Evolutionary conservation across 2,113 vertebrate genomes (phyloP).

Genomic region (Willisornis vidua): DNA sequence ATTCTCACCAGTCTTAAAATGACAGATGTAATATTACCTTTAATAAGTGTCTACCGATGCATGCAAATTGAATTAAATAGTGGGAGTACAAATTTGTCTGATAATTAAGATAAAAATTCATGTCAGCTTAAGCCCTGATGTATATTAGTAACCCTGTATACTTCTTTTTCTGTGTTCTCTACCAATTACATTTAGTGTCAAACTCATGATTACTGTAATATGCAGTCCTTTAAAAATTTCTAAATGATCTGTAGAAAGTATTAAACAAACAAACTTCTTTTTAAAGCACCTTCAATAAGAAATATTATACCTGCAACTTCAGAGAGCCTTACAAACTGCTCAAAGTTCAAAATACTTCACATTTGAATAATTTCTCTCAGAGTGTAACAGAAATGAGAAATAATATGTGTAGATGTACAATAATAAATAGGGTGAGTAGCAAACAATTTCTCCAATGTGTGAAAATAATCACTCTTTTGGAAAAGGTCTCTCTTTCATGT

Average conservation of each 20-base stretch:
- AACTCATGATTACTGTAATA: conserved; percentile 72
- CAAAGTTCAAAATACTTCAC: background rate
- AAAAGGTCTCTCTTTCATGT: background rate
- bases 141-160: conserved; percentile 83
- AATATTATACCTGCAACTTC: conserved; percentile 6
- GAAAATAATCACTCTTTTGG: background rate
- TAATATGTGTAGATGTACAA: background rate
- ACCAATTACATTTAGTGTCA: conserved; percentile 74
- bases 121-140: conserved; percentile 82
- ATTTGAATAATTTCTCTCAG: conserved; percentile 9
- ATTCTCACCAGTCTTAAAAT: conserved; percentile 85
- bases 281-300: conserved; percentile 32
- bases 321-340: background rate
- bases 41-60: conserved; percentile 87
- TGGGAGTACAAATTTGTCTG: conserved; percentile 86
- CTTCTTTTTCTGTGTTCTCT: conserved; percentile 74
- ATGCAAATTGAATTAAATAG: conserved; percentile 91
- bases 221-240: conserved; percentile 27
- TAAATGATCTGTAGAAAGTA: conserved; percentile 36
- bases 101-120: conserved; percentile 90
- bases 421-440: background rate
- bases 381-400: conserved; percentile 3
- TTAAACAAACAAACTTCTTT: conserved; percentile 52
- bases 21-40: conserved; percentile 91
- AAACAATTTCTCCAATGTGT: background rate